Base-by-base conservation (phyloP, 2,888 invertebrate species). In the Thymelicus lineola region DNA sequence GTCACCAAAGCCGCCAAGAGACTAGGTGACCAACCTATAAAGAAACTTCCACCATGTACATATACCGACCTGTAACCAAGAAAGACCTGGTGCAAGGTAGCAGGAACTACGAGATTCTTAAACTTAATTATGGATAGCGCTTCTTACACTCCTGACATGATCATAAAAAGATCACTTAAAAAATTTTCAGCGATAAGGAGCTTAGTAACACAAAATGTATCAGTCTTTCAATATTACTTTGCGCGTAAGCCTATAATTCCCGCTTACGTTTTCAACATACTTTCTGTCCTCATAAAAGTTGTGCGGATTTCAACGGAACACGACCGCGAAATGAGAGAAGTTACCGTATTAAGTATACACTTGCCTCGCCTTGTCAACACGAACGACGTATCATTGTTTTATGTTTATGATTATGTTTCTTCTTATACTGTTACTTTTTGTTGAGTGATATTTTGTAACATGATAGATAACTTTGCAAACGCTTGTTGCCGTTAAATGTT, bases 281-380 rank as follows among this genome's bases (percentile, higher is more conserved):
- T 46, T 61, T 7, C 46, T 20, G 7, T 79, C 75, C 75, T 79
- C 78, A 80, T 84, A 84, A 86, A 87, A 88, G 82, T 85, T 85
- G 74, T 73, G 75, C 75, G 82, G 81, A 82, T 84, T 84, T 84
- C 74, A n/a, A 6, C n/a, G 15, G 42, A 10, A 42, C 38, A 55
- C 55, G 55, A 6, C 55, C 28, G 28, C 20, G 42, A 42, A 60
- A 42, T 60, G 59, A 60, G 35, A 15, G 10, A 35, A 60, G 17
- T 60, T 55, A 28, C 55, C 14, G 28, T 55, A 28, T 55, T 28
- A 28, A 15, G 15, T 55, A 7, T 42, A 10, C 28, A 55, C 55
- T 55, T 28, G 55, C 55, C 55, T 53, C 6, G 53, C 20, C 53
- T 55, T 14, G 55, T 55, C 55, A 50, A 50, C 48, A 50, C 48